Percentiles rank a stretch among this genome's conserved stretches.
phyloP scores from a whole-genome alignment of 1,140 invertebrate species.

The Archivesica marissinica region DNA sequence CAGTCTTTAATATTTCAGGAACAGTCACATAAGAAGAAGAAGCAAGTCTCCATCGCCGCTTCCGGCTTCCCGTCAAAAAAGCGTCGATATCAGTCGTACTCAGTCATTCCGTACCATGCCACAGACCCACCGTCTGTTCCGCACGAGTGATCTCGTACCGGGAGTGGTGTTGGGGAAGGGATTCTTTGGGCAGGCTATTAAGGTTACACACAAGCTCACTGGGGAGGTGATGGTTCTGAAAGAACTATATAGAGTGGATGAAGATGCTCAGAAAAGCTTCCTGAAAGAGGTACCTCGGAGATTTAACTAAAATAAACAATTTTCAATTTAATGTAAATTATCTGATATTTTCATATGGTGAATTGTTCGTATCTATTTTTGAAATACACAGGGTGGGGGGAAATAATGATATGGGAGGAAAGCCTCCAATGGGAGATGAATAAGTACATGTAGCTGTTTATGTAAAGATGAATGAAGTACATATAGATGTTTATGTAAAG shows the following conservation, averaged over 20 bases:
- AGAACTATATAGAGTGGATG: constrained; percentile 96
- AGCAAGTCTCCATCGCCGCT: constrained; percentile 81
- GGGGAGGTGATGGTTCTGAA: constrained; percentile 98
- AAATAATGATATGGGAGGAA: too few species aligned
- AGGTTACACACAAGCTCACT: constrained; percentile 94
- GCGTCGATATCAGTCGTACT: constrained; percentile 91
- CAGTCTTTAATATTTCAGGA: constrained; percentile 61
- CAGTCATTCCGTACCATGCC: constrained; percentile 93
- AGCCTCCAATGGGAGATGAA: too few species aligned
- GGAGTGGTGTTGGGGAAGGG: constrained; percentile 96
- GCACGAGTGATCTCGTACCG: constrained; percentile 94
- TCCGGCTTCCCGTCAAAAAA: constrained; percentile 73
- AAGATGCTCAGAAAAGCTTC: constrained; percentile 96
- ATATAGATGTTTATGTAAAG: too few species aligned
- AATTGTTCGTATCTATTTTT: too few species aligned
- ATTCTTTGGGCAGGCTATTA: constrained; percentile 93
- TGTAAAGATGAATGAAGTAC: too few species aligned
- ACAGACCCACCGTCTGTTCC: constrained; percentile 92
- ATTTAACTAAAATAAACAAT: too few species aligned
- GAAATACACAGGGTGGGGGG: too few species aligned
- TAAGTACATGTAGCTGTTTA: too few species aligned
- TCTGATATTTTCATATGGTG: too few species aligned
- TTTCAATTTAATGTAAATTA: too few species aligned
- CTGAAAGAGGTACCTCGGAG: constrained; percentile 91
- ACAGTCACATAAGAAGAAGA: constrained; percentile 75